Evolutionary conservation across 2,113 vertebrate species (phyloP), one percentile per base, ranked within the genome.

Genomic region (Brachyhypopomus occidentalis): DNA sequence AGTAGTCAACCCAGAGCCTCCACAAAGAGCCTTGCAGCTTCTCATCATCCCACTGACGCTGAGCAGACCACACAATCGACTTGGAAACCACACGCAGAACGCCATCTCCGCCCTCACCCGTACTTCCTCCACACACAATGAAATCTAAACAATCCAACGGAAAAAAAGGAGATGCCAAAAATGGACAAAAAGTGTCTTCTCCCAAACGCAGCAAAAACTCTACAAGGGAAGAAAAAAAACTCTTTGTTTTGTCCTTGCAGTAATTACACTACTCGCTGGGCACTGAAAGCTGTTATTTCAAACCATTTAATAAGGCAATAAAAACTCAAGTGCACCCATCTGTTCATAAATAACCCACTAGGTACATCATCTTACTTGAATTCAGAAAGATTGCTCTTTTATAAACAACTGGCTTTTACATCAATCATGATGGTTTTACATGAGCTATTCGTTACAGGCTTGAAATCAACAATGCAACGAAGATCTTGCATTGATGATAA

Each of bases 1-100:
- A 66, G 0, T 79, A 72, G 66, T 60, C 66, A 25, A 41, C 16
- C 71, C 77, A 72, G 41, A 80, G 59, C 69, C 69, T 79, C 72
- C 48, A 79, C 69, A 79, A 79, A 63, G 55, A 56, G 62, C 76
- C 48, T 62, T 25, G 38, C 71, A 7, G 36, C 55, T 3, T 38
- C 22, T 1, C n/a, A 48, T 55, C 71, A 27, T 66, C 60, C 71
- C 2, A n/a, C 71, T 56, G 79, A 80, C 41, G 73, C 41, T 41
- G 63, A 80, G 63, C 71, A 74, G 45, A 56, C 79, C 45, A 74
- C 41, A 30, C 70, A 56, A 52, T 23, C 27, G 41, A 66, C 70
- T 34, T 73, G 19, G 19, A 72, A 63, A 73, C 59, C 70, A 74
- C 79, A 75, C 45, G 75, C 79, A 69, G 69, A 17, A 75, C 0